Evolutionary conservation across 2,797 vertebrate genomes (phyloP), one percentile per base, ranked within the genome.

Genomic region (Zalophus californianus): DNA sequence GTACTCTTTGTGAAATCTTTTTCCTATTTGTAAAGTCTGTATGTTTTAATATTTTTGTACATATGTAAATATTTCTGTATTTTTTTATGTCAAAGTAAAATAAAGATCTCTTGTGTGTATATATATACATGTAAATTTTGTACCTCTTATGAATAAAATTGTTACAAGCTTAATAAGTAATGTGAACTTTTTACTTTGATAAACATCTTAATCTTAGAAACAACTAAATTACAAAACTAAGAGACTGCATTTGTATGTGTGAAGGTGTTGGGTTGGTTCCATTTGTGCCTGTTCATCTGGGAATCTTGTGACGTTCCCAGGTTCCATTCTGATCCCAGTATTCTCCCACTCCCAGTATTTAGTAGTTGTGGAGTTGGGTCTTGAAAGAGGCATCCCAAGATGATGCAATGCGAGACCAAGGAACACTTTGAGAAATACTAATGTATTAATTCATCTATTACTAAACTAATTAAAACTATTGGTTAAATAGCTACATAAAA

Each of bases 141-240:
- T 60, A 86, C 16, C 23, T 88, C 64, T 97, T 97, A 84, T 23
- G 23, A 97, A 97, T 97, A 97, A 97, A 97, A 78, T 94, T 96
- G 18, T 75, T 93, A 78, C 3, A 93, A 86, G 23, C 23, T 82
- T 93, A 58, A 27, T 96, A 64, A 85, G 38, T 85, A 62, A 60
- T 66, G 5, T 54, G n/a, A 90, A 25, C 10, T 15, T 86, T 94
- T 92, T 52, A 32, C 91, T 92, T 96, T 93, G 48, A 23, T 66
- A 44, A 80, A 70, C 44, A 72, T 86, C 11, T 86, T 93, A 75
- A 62, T 88, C n/a, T 29, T 90, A 44, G 66, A 95, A 89, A 73
- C 21, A 52, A 56, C n/a, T 48, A 27, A 50, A 44, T 48, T 89
- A 52, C 64, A 38, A 86, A 62, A 4, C n/a, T 73, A 54, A 35